phyloP scores from a whole-genome alignment of 1,140 invertebrate genomes.

The Aphis craccivora region DNA sequence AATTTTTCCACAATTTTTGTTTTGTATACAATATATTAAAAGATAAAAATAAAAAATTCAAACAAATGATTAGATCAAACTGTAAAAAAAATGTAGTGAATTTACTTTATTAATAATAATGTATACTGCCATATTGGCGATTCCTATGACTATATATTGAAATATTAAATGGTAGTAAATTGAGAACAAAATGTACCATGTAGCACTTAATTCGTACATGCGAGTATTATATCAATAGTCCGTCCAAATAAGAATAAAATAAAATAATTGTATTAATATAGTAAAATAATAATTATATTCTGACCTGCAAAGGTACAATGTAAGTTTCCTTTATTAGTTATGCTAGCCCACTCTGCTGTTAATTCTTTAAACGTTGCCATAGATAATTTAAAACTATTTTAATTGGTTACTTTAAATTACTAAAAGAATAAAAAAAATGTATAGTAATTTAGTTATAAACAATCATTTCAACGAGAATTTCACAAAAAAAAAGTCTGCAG shows the following conservation, averaged over 20 bases:
- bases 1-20: background rate
- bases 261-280: background rate
- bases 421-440: background rate
- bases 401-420: background rate
- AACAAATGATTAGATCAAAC: background rate
- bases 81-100: background rate
- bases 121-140: background rate
- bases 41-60: background rate
- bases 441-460: background rate
- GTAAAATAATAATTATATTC: background rate
- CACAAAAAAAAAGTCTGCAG: background rate
- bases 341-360: background rate
- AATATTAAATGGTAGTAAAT: background rate
- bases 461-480: background rate
- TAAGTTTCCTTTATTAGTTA: background rate
- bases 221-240: background rate
- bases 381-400: background rate
- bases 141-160: background rate
- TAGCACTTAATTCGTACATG: background rate
- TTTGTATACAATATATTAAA: background rate
- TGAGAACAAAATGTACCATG: background rate
- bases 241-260: background rate
- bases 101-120: background rate
- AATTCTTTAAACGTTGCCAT: conserved; percentile 47
- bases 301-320: background rate